Base-by-base conservation (phyloP, 1,140 invertebrate genomes). In the Ruditapes philippinarum region DNA sequence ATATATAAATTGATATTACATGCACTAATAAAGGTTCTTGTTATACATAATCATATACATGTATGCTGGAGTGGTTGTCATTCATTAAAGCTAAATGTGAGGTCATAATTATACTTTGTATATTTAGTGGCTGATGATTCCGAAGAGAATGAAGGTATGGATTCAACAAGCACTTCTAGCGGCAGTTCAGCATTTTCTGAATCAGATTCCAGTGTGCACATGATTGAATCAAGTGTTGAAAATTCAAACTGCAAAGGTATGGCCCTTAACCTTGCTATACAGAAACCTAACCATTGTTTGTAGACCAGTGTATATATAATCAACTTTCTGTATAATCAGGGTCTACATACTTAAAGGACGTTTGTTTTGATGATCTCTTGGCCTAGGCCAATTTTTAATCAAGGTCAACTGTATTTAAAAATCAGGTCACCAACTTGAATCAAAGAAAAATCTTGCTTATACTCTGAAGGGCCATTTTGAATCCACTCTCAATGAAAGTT, bases 211-310 rank as follows among this genome's bases (percentile, higher is more conserved):
- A 65, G 62, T 65, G 62, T 65, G 62, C 62, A 65, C 62, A 65
- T 65, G 62, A 65, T 65, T 65, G 62, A 65, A 65, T 65, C 62
- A 65, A 65, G 62, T 65, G 62, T 65, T 65, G 62, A 65, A 65
- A 65, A 65, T 65, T 65, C 62, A 65, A 65, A 65, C 62, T 65
- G 62, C 62, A 65, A 65, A 65, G 62, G 62, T 65, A 65, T 65
- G 62, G 31, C 62, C 62, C 62, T 65, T 65, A 65, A 65, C 62
- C 62, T 65, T 65, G 62, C 62, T 65, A 65, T 65, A 65, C 62
- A 65, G 62, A 65, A 65, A 65, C 62, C 62, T 65, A 65, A 65
- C 62, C 62, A 65, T 65, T 65, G 62, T 65, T 65, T 65, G 62
- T 31, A 65, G 62, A 25, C 62, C 62, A 65, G 62, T 65, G 62